These are phyloP conservation scores for Bradypodion ventrale DNA, from an alignment of 2,797 vertebrate genomes.

Conservation along the genomic window DNA sequence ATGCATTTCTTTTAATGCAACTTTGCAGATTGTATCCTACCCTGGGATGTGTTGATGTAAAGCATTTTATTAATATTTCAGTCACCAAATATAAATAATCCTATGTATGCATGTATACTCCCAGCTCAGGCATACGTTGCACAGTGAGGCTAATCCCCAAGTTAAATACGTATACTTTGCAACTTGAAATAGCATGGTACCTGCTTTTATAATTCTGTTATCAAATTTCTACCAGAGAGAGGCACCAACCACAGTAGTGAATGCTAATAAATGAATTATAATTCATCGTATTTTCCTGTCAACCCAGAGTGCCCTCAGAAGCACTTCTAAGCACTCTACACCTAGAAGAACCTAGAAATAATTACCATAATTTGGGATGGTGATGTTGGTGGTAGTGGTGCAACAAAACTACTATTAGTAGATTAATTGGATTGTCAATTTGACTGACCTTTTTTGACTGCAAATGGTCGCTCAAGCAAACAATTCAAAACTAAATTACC, in stretches of 20 bases:
- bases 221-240: neutral
- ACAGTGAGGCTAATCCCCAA: neutral
- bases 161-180: neutral
- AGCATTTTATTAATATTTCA: no score
- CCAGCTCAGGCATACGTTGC: neutral
- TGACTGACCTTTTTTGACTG: neutral
- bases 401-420: neutral
- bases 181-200: neutral
- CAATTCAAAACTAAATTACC: neutral
- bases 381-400: neutral
- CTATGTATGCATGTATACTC: neutral
- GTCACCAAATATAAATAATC: neutral
- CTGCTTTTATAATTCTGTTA: neutral
- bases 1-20: no score
- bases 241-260: no score
- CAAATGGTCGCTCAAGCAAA: neutral
- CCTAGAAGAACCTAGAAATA: no score
- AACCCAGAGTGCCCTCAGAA: no score
- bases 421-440: neutral
- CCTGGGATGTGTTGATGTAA: no score
- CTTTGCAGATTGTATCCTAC: no score
- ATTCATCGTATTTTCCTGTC: no score
- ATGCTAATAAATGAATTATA: neutral
- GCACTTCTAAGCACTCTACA: no score
- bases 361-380: no score